Evolutionary conservation across 2,113 vertebrate genomes (phyloP).

Genomic region (Cynopterus brachyotis): DNA sequence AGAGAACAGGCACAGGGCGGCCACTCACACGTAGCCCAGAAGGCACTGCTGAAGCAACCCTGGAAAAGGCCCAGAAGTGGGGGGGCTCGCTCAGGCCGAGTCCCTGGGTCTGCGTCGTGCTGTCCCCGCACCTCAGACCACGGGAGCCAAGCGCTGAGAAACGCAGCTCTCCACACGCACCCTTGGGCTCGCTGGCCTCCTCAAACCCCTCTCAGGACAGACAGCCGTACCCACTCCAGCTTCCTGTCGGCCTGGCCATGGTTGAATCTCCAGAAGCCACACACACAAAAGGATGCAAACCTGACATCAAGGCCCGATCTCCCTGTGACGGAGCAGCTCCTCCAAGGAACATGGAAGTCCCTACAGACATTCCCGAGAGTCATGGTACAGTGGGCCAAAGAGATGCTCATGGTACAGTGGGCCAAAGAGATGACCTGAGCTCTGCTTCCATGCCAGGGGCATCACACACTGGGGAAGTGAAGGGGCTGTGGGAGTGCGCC

Average conservation of each 20-base stretch:
- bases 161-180: fast-evolving
- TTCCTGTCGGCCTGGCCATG: neutral
- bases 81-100: fast-evolving
- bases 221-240: neutral
- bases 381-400: neutral
- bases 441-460: neutral
- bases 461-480: neutral
- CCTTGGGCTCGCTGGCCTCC: fast-evolving
- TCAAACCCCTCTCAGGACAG: neutral
- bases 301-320: neutral
- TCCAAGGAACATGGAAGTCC: neutral
- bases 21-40: neutral
- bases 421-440: neutral
- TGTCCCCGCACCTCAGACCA: neutral
- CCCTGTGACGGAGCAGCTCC: neutral
- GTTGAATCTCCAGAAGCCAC: neutral
- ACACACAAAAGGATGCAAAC: neutral
- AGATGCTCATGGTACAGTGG: neutral
- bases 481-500: neutral
- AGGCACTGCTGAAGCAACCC: fast-evolving
- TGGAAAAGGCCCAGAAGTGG: too few relatives aligned
- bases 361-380: neutral
- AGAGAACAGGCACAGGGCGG: neutral
- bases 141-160: neutral
- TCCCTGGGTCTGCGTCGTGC: neutral